Conservation (phyloP, 2,888 invertebrate species). For the Galerucella calmariensis region DNA sequence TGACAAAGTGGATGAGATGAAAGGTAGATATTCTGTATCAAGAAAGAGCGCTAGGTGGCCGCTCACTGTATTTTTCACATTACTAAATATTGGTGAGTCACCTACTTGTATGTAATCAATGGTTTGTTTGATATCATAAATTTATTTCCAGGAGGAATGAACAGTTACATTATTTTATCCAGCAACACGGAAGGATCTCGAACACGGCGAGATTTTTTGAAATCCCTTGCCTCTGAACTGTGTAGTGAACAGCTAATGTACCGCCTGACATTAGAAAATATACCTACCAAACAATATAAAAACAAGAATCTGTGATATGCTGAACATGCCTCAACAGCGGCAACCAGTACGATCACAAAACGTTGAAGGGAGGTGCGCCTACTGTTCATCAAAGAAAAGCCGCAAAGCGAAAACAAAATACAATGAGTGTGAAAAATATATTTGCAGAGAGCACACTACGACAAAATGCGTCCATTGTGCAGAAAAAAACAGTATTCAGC, state of each 20-base stretch:
- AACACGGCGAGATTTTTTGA: constrained; percentile 7
- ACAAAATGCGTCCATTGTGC: no score
- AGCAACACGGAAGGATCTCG: no score
- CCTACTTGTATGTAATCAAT: no score
- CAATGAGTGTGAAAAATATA: no score
- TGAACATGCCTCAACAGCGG: neutral
- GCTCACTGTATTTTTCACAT: constrained; percentile 12
- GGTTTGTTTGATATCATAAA: neutral
- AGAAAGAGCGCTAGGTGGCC: constrained; percentile 19
- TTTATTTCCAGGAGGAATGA: neutral
- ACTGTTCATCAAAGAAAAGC: no score
- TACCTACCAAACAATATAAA: constrained; percentile 11
- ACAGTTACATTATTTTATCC: no score
- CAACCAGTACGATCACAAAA: no score
- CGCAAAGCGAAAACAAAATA: no score
- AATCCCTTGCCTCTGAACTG: constrained; percentile 8
- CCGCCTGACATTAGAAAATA: constrained; percentile 8
- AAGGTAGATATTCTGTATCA: constrained; percentile 6
- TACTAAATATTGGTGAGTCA: constrained; percentile 14
- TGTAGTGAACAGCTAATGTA: constrained; percentile 18
- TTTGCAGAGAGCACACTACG: no score
- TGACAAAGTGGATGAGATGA: neutral
- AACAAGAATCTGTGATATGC: neutral
- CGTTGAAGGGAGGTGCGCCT: no score
- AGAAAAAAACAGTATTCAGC: no score